A percentile compares a stretch with the other conserved stretches of the same genome.
Evolutionary conservation across 2,113 vertebrate species (phyloP).

Genomic region (Microcebus griseorufus): DNA sequence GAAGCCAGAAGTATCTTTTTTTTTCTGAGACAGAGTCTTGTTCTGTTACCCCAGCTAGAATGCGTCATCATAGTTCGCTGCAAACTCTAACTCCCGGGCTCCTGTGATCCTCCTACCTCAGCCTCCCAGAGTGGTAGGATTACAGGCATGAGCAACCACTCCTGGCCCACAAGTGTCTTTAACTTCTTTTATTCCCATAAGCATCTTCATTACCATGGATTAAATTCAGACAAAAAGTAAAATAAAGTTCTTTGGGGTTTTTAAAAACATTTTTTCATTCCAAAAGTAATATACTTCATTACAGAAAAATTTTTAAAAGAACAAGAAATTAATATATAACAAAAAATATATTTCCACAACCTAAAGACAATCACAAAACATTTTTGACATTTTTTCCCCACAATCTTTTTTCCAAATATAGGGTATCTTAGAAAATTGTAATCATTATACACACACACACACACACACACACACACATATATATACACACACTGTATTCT

Average conservation of each 20-base stretch:
- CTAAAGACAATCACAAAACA: neutral
- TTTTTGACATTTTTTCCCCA: slow-evolving; percentile 37
- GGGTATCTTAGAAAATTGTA: neutral
- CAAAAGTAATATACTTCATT: neutral
- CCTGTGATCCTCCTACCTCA: too few relatives aligned
- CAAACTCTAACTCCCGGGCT: too few relatives aligned
- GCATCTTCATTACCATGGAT: neutral
- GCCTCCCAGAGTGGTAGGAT: too few relatives aligned
- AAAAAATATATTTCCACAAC: neutral
- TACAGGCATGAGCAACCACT: too few relatives aligned
- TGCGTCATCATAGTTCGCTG: too few relatives aligned
- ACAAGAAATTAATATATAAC: slow-evolving; percentile 12
- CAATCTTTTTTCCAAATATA: neutral
- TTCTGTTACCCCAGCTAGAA: too few relatives aligned
- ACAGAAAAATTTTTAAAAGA: neutral
- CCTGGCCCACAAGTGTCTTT: neutral
- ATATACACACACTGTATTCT: neutral
- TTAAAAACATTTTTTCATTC: neutral
- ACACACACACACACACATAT: too few relatives aligned
- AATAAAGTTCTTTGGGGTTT: neutral
- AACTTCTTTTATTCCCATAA: slow-evolving; percentile 11
- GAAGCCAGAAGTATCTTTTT: slow-evolving; percentile 22
- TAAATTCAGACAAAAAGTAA: slow-evolving; percentile 5
- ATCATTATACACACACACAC: neutral
- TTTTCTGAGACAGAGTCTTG: too few relatives aligned